phyloP scores from a whole-genome alignment of 2,888 invertebrate species.

The Apamea monoglypha region DNA sequence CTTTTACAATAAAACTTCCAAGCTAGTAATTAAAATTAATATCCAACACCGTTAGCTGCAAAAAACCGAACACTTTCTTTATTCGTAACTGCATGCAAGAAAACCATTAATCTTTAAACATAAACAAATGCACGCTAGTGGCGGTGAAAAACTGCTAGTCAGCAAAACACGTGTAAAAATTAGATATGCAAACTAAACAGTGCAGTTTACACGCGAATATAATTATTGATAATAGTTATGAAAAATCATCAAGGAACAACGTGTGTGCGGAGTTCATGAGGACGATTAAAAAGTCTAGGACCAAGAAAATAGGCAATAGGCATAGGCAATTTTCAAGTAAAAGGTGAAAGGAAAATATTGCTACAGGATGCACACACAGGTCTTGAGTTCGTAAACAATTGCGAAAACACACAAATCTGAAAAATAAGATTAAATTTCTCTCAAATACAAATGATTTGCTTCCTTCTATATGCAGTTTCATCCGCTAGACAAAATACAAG shows the following conservation, averaged over 20 bases:
- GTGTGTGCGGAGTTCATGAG: background rate
- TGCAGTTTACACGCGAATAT: conserved; percentile 48
- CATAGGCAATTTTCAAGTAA: background rate
- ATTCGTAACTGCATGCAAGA: conserved; percentile 21
- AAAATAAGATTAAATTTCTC: background rate
- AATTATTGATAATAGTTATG: conserved; percentile 15
- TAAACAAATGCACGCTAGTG: conserved; percentile 26
- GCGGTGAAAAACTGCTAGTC: conserved; percentile 3
- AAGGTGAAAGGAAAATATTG: background rate
- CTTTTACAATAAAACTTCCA: background rate
- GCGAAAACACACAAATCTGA: background rate
- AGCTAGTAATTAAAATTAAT: conserved; percentile 7
- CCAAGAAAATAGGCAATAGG: background rate
- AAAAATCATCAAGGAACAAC: background rate
- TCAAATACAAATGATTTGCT: conserved; percentile 10
- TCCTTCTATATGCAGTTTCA: conserved; percentile 8
- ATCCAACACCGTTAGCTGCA: background rate
- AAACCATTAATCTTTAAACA: conserved; percentile 30
- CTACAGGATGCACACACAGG: background rate
- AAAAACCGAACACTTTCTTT: conserved; percentile 26
- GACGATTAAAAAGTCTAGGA: background rate
- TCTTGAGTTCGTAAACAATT: background rate
- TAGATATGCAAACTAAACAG: conserved; percentile 53
- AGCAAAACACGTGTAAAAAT: conserved; percentile 54
- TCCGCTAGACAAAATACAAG: conserved; percentile 32